A percentile compares a stretch with the other conserved stretches of the same genome.
Conservation (phyloP, 2,797 vertebrate species). For the Gallirallus australis region DNA sequence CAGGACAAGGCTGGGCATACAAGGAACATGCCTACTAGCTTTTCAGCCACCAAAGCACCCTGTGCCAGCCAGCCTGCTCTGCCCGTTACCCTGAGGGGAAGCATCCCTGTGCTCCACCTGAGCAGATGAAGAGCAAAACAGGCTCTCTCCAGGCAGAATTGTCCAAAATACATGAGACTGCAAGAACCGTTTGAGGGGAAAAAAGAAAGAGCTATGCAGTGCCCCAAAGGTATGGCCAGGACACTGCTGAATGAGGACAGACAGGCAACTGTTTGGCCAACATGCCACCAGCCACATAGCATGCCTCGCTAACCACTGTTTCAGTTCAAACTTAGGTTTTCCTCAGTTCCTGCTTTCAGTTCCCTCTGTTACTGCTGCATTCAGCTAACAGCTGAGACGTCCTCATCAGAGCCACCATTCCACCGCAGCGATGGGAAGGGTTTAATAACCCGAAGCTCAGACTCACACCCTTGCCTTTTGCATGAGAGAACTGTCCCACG, state of each 20-base stretch:
- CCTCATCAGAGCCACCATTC: neutral
- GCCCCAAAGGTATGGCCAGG: neutral
- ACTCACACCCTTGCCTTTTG: neutral
- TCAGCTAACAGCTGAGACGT: neutral
- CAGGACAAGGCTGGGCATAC: neutral
- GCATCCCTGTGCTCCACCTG: accelerated
- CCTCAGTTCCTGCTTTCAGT: constrained; percentile 5
- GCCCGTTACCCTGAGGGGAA: neutral
- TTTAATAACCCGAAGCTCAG: accelerated
- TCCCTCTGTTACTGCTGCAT: neutral
- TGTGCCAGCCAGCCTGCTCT: neutral
- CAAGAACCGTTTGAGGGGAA: neutral
- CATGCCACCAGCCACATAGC: accelerated
- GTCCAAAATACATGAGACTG: neutral
- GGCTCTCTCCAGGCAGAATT: neutral
- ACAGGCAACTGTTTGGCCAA: neutral
- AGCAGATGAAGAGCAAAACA: neutral
- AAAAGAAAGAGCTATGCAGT: no score
- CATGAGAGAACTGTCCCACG: accelerated
- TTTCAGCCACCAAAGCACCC: neutral
- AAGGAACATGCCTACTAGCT: accelerated
- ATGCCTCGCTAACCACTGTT: neutral
- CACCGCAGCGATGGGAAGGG: accelerated
- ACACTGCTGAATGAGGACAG: neutral
- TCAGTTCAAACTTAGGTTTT: neutral